These are phyloP conservation scores for Archaeoteleia sp. DNA, from an alignment of 2,888 invertebrate species.

Conservation along the genomic window DNA sequence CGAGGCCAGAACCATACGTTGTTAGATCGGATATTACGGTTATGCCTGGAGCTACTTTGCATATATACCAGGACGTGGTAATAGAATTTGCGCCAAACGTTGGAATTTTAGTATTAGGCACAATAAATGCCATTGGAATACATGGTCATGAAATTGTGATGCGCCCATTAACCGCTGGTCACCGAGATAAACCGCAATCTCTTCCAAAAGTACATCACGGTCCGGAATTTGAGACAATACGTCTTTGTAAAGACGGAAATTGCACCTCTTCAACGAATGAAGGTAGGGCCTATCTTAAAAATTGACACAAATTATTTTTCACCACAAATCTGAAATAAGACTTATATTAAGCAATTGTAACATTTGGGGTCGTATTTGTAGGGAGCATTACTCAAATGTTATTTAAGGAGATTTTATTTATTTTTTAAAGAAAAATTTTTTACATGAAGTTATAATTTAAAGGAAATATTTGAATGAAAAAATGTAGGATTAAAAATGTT, in stretches of 20 bases:
- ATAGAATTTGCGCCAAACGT: slow-evolving; percentile 97
- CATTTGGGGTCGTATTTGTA: no score
- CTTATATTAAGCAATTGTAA: not conserved
- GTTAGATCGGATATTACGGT: slow-evolving; percentile 94
- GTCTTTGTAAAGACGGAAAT: slow-evolving; percentile 86
- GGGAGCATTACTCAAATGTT: no score
- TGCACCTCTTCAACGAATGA: slow-evolving; percentile 79
- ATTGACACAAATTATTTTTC: no score
- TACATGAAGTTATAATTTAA: no score
- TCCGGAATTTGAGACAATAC: slow-evolving; percentile 79
- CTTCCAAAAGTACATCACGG: slow-evolving; percentile 28
- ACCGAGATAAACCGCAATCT: slow-evolving; percentile 65
- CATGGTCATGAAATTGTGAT: slow-evolving; percentile 85
- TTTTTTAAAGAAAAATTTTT: no score
- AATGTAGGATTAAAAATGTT: no score
- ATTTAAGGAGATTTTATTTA: no score
- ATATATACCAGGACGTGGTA: slow-evolving; percentile 90
- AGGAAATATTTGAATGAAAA: no score
- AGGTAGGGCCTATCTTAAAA: slow-evolving; percentile 54
- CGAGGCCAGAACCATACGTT: slow-evolving; percentile 83
- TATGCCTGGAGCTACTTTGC: slow-evolving; percentile 93
- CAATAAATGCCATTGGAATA: slow-evolving; percentile 88
- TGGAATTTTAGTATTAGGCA: slow-evolving; percentile 95
- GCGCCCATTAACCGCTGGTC: slow-evolving; percentile 77
- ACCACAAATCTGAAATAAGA: no score